Conservation (phyloP, 2,888 invertebrate species). For the Ctena decussata region DNA sequence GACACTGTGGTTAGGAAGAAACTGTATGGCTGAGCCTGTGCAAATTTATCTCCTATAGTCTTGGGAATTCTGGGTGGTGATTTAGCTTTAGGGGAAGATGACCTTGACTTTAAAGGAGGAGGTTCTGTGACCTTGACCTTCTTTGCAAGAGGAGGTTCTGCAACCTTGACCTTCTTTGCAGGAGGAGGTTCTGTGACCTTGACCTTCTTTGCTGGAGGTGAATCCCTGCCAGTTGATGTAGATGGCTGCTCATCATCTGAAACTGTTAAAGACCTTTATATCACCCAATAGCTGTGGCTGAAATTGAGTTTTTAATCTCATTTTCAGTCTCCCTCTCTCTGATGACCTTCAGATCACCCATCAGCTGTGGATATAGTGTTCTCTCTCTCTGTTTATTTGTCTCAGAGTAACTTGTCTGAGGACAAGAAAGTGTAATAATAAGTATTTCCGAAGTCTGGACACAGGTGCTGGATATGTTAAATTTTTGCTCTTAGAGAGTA, state of each 20-base stretch:
- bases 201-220: constrained; percentile 1
- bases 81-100: constrained; percentile 7
- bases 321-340: too few species aligned
- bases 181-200: neutral
- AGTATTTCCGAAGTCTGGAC: too few species aligned
- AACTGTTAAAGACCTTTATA: neutral
- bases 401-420: too few species aligned
- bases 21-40: constrained; percentile 77
- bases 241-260: constrained; percentile 14
- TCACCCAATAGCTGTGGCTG: too few species aligned
- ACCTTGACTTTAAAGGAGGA: neutral
- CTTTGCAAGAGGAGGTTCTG: neutral
- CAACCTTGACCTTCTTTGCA: neutral
- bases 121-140: constrained; percentile 7
- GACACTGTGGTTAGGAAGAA: constrained; percentile 85
- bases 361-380: too few species aligned
- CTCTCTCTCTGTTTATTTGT: too few species aligned
- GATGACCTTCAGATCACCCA: too few species aligned
- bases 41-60: constrained; percentile 57
- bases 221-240: neutral
- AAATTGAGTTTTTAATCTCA: too few species aligned
- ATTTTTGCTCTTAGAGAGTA: too few species aligned
- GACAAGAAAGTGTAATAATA: too few species aligned
- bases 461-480: too few species aligned
- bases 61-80: constrained; percentile 19